Percentiles rank a stretch among this genome's conserved stretches.
phyloP scores from a whole-genome alignment of 1,140 invertebrate species.

The Nephila pilipes region DNA sequence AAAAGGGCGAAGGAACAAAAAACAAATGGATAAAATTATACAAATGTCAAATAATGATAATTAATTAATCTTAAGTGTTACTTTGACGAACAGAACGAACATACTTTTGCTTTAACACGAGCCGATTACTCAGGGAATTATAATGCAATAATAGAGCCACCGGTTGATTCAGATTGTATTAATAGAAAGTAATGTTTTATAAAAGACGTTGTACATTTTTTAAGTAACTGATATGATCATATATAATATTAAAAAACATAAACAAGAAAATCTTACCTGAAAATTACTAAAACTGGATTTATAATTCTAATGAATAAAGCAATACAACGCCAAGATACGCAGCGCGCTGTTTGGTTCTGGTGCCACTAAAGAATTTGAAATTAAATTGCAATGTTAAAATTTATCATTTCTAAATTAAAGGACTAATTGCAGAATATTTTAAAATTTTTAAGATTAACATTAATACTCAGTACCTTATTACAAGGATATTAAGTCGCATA shows the following conservation, averaged over 20 bases:
- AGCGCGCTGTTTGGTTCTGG: background rate
- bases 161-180: background rate
- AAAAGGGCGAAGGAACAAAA: too few relatives aligned
- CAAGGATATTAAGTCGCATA: too few relatives aligned
- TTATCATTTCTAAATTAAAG: background rate
- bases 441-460: background rate
- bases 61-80: too few relatives aligned
- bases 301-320: background rate
- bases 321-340: background rate
- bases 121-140: too few relatives aligned
- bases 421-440: background rate
- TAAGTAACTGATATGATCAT: background rate
- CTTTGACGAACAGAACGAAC: too few relatives aligned
- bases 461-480: too few relatives aligned
- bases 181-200: background rate
- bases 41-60: too few relatives aligned
- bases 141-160: background rate
- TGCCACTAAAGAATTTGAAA: background rate
- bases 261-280: conserved; percentile 5
- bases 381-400: background rate
- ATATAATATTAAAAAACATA: background rate
- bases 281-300: background rate
- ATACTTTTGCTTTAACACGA: too few relatives aligned
- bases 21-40: too few relatives aligned
- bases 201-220: background rate